phyloP scores from a whole-genome alignment of 2,113 vertebrate species.

The Anguilla japonica region DNA sequence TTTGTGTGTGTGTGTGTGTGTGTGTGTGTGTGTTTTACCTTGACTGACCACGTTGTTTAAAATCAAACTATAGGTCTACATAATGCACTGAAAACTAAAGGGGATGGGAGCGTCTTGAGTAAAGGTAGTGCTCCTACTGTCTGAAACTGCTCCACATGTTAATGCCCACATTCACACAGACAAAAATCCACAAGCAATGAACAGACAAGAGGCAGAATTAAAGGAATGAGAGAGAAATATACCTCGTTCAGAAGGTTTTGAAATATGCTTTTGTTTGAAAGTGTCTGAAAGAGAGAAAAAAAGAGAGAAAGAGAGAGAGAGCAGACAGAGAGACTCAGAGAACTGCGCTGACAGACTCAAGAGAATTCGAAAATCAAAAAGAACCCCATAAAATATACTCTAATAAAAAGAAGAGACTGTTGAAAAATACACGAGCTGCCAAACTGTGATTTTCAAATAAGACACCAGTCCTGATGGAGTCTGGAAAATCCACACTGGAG shows the following conservation, averaged over 20 bases:
- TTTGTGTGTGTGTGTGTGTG: too few species aligned
- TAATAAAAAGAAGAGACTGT: not conserved
- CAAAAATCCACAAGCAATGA: constrained; percentile 27
- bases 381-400: not conserved
- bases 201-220: constrained; percentile 33
- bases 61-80: not conserved
- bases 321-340: constrained; percentile 35
- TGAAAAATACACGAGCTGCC: not conserved
- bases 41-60: not conserved
- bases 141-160: constrained; percentile 5
- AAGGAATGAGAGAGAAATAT: constrained; percentile 64
- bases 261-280: constrained; percentile 87
- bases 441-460: not conserved
- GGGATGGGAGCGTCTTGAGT: not conserved
- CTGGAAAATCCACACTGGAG: not conserved
- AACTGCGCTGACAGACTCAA: constrained; percentile 18
- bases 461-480: not conserved
- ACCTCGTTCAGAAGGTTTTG: constrained; percentile 85
- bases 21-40: too few species aligned
- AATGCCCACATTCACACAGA: constrained; percentile 14
- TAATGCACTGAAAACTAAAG: not conserved
- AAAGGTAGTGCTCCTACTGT: not conserved
- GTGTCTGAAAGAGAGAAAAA: constrained; percentile 84
- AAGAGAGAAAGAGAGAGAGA: constrained; percentile 24
- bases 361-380: constrained; percentile 16